phyloP scores from a whole-genome alignment of 2,888 invertebrate genomes.

The Malachius bipustulatus region DNA sequence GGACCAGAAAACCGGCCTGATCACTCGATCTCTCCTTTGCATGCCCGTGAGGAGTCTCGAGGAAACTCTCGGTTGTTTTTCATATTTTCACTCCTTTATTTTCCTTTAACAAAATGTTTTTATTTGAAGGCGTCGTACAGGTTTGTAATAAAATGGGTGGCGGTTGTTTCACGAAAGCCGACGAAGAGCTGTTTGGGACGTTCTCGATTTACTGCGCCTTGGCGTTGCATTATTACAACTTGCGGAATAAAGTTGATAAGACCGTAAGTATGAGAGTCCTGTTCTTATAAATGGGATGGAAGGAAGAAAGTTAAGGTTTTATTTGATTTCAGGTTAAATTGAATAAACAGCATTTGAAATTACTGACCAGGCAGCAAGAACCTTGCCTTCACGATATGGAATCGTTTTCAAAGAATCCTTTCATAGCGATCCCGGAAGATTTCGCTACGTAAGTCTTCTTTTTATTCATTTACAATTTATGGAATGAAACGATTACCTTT shows the following conservation, averaged over 20 bases:
- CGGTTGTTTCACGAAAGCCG: slow-evolving; percentile 39
- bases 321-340: slow-evolving; percentile 28
- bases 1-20: slow-evolving; percentile 43
- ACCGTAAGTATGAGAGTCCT: too few species aligned
- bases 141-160: slow-evolving; percentile 43
- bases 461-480: too few species aligned
- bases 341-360: slow-evolving; percentile 36
- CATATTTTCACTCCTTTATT: too few species aligned
- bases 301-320: neutral
- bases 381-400: slow-evolving; percentile 44
- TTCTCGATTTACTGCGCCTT: slow-evolving; percentile 47
- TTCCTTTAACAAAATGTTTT: neutral
- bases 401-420: slow-evolving; percentile 36
- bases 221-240: slow-evolving; percentile 44
- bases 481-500: too few species aligned
- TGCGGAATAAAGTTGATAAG: slow-evolving; percentile 40
- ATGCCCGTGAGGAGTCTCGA: slow-evolving; percentile 42
- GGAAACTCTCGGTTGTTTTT: slow-evolving; percentile 24
- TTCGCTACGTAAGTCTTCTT: slow-evolving; percentile 39
- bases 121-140: slow-evolving; percentile 43
- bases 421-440: slow-evolving; percentile 35
- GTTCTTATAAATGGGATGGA: too few species aligned
- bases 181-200: slow-evolving; percentile 44
- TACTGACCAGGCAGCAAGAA: slow-evolving; percentile 40
- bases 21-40: slow-evolving; percentile 44